phyloP scores from a whole-genome alignment of 2,797 vertebrate genomes.

The Sebastes cheni region DNA sequence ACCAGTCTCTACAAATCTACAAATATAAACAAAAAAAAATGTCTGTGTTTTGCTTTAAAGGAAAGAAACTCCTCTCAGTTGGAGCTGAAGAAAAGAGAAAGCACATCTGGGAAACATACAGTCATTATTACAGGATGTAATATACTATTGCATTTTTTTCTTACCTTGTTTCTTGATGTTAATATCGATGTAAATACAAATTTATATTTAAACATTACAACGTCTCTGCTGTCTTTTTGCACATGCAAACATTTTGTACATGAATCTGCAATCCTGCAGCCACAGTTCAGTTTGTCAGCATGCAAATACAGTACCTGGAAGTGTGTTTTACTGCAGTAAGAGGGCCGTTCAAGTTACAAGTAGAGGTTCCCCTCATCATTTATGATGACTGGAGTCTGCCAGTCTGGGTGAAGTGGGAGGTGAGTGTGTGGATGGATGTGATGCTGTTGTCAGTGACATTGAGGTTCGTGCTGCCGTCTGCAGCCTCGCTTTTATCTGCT shows the following conservation, averaged over 20 bases:
- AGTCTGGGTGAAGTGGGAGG: conserved; percentile 26
- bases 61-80: conserved; percentile 54
- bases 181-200: conserved; percentile 96
- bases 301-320: background rate
- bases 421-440: no score
- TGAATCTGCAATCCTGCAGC: background rate
- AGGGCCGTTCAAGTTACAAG: background rate
- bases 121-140: conserved; percentile 84
- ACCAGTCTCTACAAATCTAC: conserved; percentile 52
- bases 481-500: conserved; percentile 52
- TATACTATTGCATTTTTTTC: conserved; percentile 84
- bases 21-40: conserved; percentile 34
- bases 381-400: conserved; percentile 28
- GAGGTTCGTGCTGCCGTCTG: conserved; percentile 4
- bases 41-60: conserved; percentile 63
- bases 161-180: conserved; percentile 89
- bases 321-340: background rate
- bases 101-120: conserved; percentile 70
- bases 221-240: conserved; percentile 41
- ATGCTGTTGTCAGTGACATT: background rate
- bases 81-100: conserved; percentile 65
- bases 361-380: background rate
- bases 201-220: conserved; percentile 92
- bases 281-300: background rate
- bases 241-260: background rate